Conservation (phyloP, 2,888 invertebrate species). For the Drosophila subquinaria region DNA sequence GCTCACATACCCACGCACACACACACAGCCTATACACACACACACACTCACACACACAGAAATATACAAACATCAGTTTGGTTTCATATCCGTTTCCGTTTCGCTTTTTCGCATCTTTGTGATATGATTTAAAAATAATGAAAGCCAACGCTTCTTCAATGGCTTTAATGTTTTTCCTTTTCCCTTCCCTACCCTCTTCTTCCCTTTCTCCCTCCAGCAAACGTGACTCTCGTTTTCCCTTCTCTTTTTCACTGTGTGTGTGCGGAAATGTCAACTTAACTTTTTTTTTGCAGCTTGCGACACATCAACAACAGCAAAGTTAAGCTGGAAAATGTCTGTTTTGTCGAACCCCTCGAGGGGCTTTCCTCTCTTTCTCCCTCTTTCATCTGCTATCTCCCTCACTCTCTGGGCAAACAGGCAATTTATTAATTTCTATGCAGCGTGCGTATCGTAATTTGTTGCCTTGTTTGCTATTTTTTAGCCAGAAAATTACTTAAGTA, state of each 20-base stretch:
- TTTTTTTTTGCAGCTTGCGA: constrained; percentile 53
- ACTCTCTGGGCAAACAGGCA: constrained; percentile 30
- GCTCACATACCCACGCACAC: constrained; percentile 51
- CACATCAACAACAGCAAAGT: constrained; percentile 42
- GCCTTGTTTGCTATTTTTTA: constrained; percentile 44
- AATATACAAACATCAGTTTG: constrained; percentile 61
- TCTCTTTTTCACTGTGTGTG: neutral
- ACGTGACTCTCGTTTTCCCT: constrained; percentile 47
- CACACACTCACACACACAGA: constrained; percentile 16
- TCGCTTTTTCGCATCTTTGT: constrained; percentile 43
- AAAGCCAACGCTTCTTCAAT: constrained; percentile 64
- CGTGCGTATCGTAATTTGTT: constrained; percentile 75
- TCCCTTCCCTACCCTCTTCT: too few species aligned
- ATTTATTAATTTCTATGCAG: constrained; percentile 81
- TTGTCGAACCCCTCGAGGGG: constrained; percentile 6
- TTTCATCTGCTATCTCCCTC: neutral
- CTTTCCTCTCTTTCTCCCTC: neutral
- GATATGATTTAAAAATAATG: constrained; percentile 82
- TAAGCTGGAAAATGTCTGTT: constrained; percentile 49
- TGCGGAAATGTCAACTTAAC: constrained; percentile 79
- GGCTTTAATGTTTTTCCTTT: constrained; percentile 48
- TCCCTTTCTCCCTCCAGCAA: neutral
- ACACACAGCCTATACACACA: constrained; percentile 1
- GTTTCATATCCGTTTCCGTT: constrained; percentile 74
- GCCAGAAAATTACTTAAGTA: constrained; percentile 62